A percentile compares a stretch with the other conserved stretches of the same genome.
Conservation (phyloP, 2,113 vertebrate species). For the Patagioenas fasciata region DNA sequence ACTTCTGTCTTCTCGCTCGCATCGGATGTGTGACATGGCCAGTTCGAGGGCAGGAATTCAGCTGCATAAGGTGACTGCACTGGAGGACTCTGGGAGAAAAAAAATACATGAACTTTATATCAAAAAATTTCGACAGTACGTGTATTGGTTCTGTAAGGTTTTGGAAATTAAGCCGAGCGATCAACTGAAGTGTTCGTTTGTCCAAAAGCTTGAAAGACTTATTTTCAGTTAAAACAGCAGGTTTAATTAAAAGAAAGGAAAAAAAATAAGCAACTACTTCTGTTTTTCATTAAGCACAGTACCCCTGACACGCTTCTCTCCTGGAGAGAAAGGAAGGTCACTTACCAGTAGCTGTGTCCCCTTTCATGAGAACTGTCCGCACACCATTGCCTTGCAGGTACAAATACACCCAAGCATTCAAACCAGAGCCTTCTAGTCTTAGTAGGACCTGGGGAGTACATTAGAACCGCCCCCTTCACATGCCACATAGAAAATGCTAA, state of each 20-base stretch:
- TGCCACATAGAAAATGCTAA: neutral
- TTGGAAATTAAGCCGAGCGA: neutral
- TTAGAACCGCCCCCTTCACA: neutral
- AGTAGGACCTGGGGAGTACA: neutral
- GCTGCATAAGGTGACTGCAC: conserved; percentile 72
- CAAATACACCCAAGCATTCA: neutral
- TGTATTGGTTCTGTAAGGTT: neutral
- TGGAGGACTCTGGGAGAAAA: conserved; percentile 68
- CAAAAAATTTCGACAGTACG: neutral
- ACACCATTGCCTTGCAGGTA: no score
- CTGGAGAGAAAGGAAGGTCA: neutral
- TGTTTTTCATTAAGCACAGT: neutral
- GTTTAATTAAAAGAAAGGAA: neutral
- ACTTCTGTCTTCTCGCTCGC: conserved; percentile 74
- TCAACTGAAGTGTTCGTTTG: neutral
- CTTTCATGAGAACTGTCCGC: neutral
- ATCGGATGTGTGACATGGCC: conserved; percentile 52
- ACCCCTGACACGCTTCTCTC: neutral
- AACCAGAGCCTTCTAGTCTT: neutral
- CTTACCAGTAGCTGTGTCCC: neutral
- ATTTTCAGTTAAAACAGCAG: neutral
- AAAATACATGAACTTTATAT: conserved; percentile 7
- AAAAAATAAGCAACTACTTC: neutral
- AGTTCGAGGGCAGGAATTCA: conserved; percentile 62
- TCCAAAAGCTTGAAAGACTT: neutral